Evolutionary conservation across 2,113 vertebrate genomes (phyloP).

Genomic region (Patagioenas fasciata): DNA sequence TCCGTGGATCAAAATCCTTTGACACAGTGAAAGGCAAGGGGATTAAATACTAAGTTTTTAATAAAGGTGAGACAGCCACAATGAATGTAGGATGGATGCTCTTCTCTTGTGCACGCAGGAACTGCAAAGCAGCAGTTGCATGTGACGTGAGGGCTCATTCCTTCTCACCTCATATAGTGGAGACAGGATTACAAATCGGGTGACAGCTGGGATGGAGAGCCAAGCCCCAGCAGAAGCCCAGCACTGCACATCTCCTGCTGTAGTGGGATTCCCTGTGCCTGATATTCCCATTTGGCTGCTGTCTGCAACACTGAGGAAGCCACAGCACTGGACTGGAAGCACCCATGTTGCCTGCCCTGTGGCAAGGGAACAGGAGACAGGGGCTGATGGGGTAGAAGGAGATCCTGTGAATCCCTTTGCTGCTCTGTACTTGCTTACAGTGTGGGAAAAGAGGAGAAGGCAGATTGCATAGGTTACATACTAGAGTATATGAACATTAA

Average conservation of each 20-base stretch:
- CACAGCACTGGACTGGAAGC: not conserved
- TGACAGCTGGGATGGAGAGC: not conserved
- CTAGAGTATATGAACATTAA: not conserved
- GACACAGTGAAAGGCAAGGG: not conserved
- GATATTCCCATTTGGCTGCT: not conserved
- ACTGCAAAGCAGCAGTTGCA: not conserved
- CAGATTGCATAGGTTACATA: not conserved
- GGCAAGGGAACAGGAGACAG: not conserved
- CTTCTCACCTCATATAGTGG: not conserved
- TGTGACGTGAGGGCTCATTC: not conserved
- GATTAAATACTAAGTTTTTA: slow-evolving; percentile 22
- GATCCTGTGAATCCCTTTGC: not conserved
- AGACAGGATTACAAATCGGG: not conserved
- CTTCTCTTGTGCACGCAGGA: not conserved
- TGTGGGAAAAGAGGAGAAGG: not conserved
- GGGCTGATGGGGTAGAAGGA: not conserved
- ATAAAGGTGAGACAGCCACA: not conserved
- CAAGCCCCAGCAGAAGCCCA: not conserved
- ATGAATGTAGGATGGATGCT: not conserved
- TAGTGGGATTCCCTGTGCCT: rapidly evolving
- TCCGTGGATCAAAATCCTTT: not conserved
- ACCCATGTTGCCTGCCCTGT: rapidly evolving
- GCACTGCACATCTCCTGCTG: not conserved
- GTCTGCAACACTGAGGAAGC: not conserved
- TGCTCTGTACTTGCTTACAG: rapidly evolving